Evolutionary conservation across 2,113 vertebrate genomes (phyloP).

Genomic region (Taxidea taxus): DNA sequence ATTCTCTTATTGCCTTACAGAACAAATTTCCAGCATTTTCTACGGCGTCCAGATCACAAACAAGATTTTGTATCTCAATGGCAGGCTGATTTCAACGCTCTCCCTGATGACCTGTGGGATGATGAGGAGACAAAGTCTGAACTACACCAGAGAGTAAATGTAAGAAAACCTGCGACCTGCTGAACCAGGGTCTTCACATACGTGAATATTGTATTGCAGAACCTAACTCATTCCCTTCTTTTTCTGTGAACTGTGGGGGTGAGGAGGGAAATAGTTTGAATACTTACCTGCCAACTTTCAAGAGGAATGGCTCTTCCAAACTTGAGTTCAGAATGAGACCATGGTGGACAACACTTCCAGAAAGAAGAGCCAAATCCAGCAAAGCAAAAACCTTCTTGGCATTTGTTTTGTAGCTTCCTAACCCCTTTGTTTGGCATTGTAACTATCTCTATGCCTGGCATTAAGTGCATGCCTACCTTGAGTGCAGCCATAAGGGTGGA

Average conservation of each 20-base stretch:
- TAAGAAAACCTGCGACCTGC: constrained; percentile 75
- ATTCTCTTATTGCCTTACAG: constrained; percentile 77
- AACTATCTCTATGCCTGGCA: background rate
- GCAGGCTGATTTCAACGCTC: constrained; percentile 91
- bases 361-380: background rate
- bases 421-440: background rate
- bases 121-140: constrained; percentile 94
- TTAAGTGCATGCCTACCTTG: background rate
- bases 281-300: background rate
- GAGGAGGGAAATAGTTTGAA: background rate
- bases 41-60: constrained; percentile 89
- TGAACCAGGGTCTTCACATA: too few species aligned
- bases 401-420: background rate
- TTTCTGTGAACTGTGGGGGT: background rate
- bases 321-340: background rate
- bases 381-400: background rate
- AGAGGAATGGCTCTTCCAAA: background rate
- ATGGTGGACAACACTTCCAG: background rate
- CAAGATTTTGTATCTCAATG: constrained; percentile 92
- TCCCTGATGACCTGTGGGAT: constrained; percentile 88
- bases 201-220: background rate
- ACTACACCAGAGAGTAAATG: constrained; percentile 91
- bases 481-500: background rate
- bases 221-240: background rate
- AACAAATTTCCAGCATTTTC: constrained; percentile 86